Base-by-base conservation (phyloP, 2,113 vertebrate genomes). In the Chionis minor region DNA sequence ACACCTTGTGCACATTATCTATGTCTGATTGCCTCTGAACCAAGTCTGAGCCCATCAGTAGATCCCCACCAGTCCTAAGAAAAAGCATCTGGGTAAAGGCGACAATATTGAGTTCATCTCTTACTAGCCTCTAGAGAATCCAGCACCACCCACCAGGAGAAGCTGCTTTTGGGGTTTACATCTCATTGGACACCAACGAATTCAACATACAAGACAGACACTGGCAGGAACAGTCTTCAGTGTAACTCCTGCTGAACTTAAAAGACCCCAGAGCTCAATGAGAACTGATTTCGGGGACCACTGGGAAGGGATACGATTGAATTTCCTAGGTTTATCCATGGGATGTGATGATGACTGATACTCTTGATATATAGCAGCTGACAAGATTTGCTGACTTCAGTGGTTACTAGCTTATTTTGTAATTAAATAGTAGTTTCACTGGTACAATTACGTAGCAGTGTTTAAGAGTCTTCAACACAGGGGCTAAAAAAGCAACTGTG, bases 201-300 rank as follows among this genome's bases (percentile, higher is more conserved):
- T 51, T 66, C 42, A 81, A 7, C 10, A 2, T 65, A 8, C 5
- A 38, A 51, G 45, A 45, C 47, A 21, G 6, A 59, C 4, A 27
- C 4, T 35, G 32, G 13, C 45, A 83, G 38, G n/a, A 80, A 61
- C 44, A 16, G 15, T 63, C 38, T 74, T 42, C 17, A 52, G 23
- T 14, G 7, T 69, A 23, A 27, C 8, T 51, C 5, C 19, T 63
- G n/a, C 7, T 44, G 28, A 90, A 79, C 3, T n/a, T 21, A 38
- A 5, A 45, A 51, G 69, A 40, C 33, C 13, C 40, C 15, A 27
- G 28, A 35, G 13, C 22, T 2, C 0, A 0, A 73, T 22, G 62
- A 81, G 17, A 30, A 16, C 20, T 27, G 45, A 13, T 28, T 77
- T 56, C 70, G 69, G 28, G 19, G 40, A 56, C 18, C 17, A n/a